These are phyloP conservation scores for Toxotes chatareus DNA, from an alignment of 2,113 vertebrate species.

Conservation along the genomic window DNA sequence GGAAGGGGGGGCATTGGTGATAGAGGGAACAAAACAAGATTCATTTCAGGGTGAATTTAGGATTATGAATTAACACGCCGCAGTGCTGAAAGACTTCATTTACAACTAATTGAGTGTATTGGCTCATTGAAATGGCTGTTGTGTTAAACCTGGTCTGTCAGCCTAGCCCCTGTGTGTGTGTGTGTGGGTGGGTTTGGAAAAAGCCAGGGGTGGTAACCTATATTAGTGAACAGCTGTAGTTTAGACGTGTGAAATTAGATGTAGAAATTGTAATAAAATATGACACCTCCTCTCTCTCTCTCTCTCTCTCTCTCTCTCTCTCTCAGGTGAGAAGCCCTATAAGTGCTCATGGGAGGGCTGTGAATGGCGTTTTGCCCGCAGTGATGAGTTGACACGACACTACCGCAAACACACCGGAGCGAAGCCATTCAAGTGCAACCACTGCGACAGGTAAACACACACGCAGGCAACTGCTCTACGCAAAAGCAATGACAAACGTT, in stretches of 20 bases:
- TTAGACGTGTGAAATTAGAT: slow-evolving; percentile 66
- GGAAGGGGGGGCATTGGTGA: slow-evolving; percentile 19
- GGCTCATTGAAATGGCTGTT: slow-evolving; percentile 75
- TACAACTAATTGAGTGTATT: slow-evolving; percentile 77
- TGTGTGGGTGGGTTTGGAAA: slow-evolving; percentile 16
- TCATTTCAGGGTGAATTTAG: slow-evolving; percentile 82
- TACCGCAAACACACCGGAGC: slow-evolving; percentile 98
- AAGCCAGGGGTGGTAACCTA: slow-evolving; percentile 58
- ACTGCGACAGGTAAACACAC: slow-evolving; percentile 92
- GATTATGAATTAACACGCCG: slow-evolving; percentile 82
- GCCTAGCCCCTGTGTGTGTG: slow-evolving; percentile 40
- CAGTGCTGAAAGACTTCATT: slow-evolving; percentile 82
- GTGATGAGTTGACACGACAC: slow-evolving; percentile 95
- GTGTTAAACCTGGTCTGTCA: slow-evolving; percentile 60
- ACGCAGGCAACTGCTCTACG: background rate
- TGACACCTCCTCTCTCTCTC: slow-evolving; percentile 32
- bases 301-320: slow-evolving; percentile 13
- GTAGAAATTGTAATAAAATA: slow-evolving; percentile 61
- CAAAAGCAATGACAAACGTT: background rate
- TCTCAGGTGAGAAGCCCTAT: slow-evolving; percentile 89
- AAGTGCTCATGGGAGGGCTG: slow-evolving; percentile 98
- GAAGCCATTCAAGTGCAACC: slow-evolving; percentile 98
- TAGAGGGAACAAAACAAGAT: slow-evolving; percentile 70
- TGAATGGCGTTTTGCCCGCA: slow-evolving; percentile 96
- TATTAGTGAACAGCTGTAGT: slow-evolving; percentile 71